Conservation (phyloP, 2,113 vertebrate species). For the Brienomyrus longianalis region DNA sequence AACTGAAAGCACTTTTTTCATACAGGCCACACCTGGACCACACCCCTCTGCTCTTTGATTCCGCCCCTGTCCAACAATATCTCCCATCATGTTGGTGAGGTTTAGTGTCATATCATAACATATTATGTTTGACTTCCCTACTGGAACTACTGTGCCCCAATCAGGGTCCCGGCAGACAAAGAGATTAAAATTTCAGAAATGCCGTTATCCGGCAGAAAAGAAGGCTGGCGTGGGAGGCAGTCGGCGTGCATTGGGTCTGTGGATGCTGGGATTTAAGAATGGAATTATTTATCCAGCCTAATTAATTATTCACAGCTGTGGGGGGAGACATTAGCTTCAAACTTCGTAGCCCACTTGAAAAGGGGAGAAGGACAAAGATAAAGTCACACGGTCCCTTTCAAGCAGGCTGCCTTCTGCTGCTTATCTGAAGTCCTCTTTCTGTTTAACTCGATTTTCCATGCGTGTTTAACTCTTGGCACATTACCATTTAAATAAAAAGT, state of each 20-base stretch:
- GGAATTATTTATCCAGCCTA: conserved; percentile 71
- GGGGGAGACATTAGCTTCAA: conserved; percentile 59
- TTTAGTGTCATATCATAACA: conserved; percentile 20
- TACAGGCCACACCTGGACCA: not conserved
- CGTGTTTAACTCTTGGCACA: conserved; percentile 48
- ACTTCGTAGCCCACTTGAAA: conserved; percentile 41
- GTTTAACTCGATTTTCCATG: conserved; percentile 43
- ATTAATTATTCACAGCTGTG: conserved; percentile 73
- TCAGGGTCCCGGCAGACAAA: conserved; percentile 35
- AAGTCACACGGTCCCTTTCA: conserved; percentile 30
- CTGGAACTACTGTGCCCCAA: conserved; percentile 20
- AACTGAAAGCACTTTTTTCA: not conserved
- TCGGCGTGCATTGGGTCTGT: conserved; percentile 17
- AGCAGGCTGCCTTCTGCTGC: conserved; percentile 26
- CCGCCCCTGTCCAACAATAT: conserved; percentile 23
- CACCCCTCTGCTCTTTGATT: not conserved
- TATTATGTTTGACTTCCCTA: conserved; percentile 29
- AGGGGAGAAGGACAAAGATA: conserved; percentile 43
- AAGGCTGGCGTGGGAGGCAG: conserved; percentile 5
- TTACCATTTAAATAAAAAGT: conserved; percentile 64
- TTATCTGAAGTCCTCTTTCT: conserved; percentile 45
- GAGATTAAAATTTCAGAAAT: conserved; percentile 57
- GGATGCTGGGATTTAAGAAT: conserved; percentile 50
- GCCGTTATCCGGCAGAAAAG: conserved; percentile 53
- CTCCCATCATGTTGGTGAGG: conserved; percentile 13